Conservation (phyloP, 2,113 vertebrate genomes). For the Stigmatopora nigra region DNA sequence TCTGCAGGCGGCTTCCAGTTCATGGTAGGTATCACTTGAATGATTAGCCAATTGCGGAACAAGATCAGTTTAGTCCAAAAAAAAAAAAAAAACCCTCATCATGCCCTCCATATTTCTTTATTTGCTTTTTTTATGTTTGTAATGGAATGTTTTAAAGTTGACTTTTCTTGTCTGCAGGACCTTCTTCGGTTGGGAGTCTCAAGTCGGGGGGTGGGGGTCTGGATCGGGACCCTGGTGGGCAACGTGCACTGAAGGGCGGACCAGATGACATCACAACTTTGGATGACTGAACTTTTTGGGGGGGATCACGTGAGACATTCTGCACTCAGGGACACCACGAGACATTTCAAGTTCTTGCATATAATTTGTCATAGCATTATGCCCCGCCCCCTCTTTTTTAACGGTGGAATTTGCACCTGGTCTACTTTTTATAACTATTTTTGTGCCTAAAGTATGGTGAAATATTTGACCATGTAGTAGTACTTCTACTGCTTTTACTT, state of each 20-base stretch:
- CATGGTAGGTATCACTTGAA: slow-evolving; percentile 42
- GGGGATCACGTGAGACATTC: not conserved
- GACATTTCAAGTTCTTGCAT: slow-evolving; percentile 1
- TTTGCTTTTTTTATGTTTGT: not conserved
- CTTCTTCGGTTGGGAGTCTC: not conserved
- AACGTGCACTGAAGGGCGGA: not conserved
- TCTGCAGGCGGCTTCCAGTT: slow-evolving; percentile 24
- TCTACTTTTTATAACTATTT: not conserved
- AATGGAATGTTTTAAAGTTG: not conserved
- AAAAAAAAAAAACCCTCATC: no score
- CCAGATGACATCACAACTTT: not conserved
- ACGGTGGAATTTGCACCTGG: no score
- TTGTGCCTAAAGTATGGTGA: not conserved
- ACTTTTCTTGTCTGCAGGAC: not conserved
- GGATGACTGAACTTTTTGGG: not conserved
- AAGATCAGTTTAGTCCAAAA: slow-evolving; percentile 23
- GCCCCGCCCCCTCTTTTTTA: not conserved
- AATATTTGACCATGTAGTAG: not conserved
- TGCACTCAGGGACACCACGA: not conserved
- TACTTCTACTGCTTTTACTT: not conserved
- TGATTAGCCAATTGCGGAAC: slow-evolving; percentile 1
- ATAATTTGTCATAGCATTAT: not conserved
- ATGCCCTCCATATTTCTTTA: no score
- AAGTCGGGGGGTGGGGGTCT: not conserved
- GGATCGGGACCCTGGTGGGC: no score